These are phyloP conservation scores for Sarcophaga peregrina DNA, from an alignment of 1,140 invertebrate genomes.

Conservation along the genomic window DNA sequence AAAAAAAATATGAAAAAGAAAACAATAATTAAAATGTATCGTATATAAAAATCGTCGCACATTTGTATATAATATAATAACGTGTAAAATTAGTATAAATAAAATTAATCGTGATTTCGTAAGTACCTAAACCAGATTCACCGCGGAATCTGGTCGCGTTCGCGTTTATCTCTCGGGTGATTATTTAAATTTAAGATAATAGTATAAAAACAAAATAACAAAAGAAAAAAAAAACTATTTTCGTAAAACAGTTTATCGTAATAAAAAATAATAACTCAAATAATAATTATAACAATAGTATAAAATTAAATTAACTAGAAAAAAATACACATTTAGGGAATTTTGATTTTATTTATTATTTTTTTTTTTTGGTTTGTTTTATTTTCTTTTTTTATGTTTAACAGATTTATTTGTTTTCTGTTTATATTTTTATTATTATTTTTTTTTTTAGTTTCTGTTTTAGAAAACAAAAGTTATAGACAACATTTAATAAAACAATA, in stretches of 20 bases:
- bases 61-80: slow-evolving; percentile 40
- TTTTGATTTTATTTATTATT: slow-evolving; percentile 30
- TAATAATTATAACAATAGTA: slow-evolving; percentile 12
- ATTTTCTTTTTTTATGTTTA: not conserved
- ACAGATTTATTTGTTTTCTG: not conserved
- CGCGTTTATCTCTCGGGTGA: slow-evolving; percentile 67
- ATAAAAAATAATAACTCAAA: slow-evolving; percentile 27
- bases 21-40: slow-evolving; percentile 48
- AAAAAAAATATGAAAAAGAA: not conserved
- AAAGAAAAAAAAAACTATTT: slow-evolving; percentile 40
- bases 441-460: not conserved
- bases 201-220: slow-evolving; percentile 39
- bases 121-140: slow-evolving; percentile 68
- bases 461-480: not conserved
- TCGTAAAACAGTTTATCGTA: slow-evolving; percentile 29
- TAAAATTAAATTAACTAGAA: slow-evolving; percentile 10
- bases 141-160: slow-evolving; percentile 67
- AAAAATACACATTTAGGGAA: slow-evolving; percentile 41
- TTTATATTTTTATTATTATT: not conserved
- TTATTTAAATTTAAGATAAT: slow-evolving; percentile 51
- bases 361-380: not conserved
- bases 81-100: slow-evolving; percentile 20
- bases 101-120: slow-evolving; percentile 65
- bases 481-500: not conserved
- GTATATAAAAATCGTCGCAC: slow-evolving; percentile 27